phyloP scores from a whole-genome alignment of 2,888 invertebrate genomes.

The Carcina quercana region DNA sequence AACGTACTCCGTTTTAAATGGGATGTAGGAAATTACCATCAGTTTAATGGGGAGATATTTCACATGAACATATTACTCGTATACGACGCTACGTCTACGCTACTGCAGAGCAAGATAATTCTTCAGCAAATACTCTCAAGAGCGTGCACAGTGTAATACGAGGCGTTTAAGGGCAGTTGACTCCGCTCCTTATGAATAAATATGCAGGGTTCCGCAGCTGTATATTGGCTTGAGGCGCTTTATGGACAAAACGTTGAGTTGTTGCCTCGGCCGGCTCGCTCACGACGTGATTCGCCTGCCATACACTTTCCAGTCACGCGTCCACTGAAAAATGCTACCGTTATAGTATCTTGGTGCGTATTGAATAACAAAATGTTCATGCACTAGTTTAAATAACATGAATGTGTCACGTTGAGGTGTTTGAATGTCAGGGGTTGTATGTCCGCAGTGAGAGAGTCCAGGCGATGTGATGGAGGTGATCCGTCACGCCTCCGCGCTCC shows the following conservation, averaged over 20 bases:
- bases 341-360: conserved; percentile 38
- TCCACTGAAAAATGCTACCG: conserved; percentile 52
- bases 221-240: conserved; percentile 17
- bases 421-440: conserved; percentile 27
- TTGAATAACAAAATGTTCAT: conserved; percentile 43
- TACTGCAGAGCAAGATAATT: too few species aligned
- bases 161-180: conserved; percentile 35
- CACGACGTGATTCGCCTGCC: conserved; percentile 26
- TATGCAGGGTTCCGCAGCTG: conserved; percentile 21
- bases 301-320: conserved; percentile 46
- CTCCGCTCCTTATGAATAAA: conserved; percentile 39
- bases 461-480: conserved; percentile 19
- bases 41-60: too few species aligned
- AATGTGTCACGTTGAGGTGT: too few species aligned
- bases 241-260: conserved; percentile 10
- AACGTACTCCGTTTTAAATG: too few species aligned
- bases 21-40: too few species aligned
- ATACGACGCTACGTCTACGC: too few species aligned
- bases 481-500: conserved; percentile 20
- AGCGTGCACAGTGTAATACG: conserved; percentile 35
- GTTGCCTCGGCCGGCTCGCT: conserved; percentile 1
- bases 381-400: too few species aligned
- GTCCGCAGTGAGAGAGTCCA: conserved; percentile 15
- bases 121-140: too few species aligned
- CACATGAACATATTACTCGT: too few species aligned